phyloP scores from a whole-genome alignment of 2,888 invertebrate species.

The Agrilus cyanescens region DNA sequence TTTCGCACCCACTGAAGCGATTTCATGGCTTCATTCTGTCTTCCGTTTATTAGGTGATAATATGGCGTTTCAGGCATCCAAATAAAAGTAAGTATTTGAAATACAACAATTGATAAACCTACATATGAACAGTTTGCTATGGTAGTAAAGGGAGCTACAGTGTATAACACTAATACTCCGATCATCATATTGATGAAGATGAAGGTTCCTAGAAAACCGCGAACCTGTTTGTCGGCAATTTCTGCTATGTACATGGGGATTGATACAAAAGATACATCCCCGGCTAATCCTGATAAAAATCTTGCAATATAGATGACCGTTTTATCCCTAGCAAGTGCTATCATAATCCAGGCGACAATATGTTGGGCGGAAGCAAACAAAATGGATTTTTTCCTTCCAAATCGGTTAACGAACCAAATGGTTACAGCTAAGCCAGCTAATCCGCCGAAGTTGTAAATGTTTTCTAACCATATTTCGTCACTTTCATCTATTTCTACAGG shows the following conservation, averaged over 20 bases:
- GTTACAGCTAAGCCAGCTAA: conserved; percentile 28
- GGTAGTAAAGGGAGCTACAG: conserved; percentile 29
- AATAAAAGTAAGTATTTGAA: conserved; percentile 26
- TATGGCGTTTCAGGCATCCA: conserved; percentile 35
- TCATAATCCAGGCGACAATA: conserved; percentile 29
- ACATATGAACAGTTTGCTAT: conserved; percentile 28
- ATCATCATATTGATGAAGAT: conserved; percentile 34
- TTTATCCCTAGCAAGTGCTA: conserved; percentile 26
- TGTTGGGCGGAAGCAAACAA: conserved; percentile 27
- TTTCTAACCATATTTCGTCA: conserved; percentile 24
- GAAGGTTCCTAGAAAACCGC: conserved; percentile 32
- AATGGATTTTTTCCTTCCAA: conserved; percentile 30
- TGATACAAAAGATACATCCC: conserved; percentile 33
- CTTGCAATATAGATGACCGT: conserved; percentile 28
- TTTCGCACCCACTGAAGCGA: conserved; percentile 25
- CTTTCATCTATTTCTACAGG: conserved; percentile 23
- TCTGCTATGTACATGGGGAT: conserved; percentile 35
- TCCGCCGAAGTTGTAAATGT: conserved; percentile 24
- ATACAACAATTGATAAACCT: conserved; percentile 23
- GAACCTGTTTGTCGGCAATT: conserved; percentile 32
- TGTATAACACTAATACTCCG: conserved; percentile 31
- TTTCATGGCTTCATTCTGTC: conserved; percentile 24
- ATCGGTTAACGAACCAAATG: conserved; percentile 27
- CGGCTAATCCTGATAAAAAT: conserved; percentile 31
- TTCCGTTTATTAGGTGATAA: conserved; percentile 25